phyloP scores from a whole-genome alignment of 53 echinoderm and acorn worm genomes.

The Luidia sarsii region DNA sequence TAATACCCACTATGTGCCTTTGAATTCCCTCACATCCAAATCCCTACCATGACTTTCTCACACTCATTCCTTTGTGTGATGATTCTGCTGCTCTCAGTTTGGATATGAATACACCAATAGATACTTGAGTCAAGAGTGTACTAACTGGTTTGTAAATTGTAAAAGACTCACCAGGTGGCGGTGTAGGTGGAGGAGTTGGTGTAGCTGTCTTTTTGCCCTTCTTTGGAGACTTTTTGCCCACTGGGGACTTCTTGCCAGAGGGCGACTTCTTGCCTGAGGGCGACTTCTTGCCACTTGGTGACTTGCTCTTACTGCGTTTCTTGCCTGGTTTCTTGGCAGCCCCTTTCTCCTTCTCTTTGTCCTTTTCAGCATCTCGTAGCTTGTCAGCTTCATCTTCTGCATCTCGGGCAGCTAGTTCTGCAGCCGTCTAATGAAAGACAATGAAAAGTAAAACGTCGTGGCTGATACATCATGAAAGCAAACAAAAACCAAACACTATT shows the following conservation, averaged over 20 bases:
- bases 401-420: constrained; percentile 93
- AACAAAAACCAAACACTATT: no score
- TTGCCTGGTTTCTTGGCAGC: constrained; percentile 71
- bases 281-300: constrained; percentile 68
- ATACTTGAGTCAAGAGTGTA: no score
- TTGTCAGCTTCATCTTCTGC: constrained; percentile 85
- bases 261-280: constrained; percentile 59
- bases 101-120: no score
- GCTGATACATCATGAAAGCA: not conserved
- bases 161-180: constrained; percentile 78
- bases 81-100: no score
- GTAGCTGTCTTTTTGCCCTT: constrained; percentile 98
- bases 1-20: no score
- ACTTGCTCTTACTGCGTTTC: constrained; percentile 89
- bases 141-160: no score
- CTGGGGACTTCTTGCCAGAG: constrained; percentile 89
- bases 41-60: no score
- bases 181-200: constrained; percentile 96
- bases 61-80: no score
- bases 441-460: no score
- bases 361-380: constrained; percentile 72
- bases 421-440: constrained; percentile 77
- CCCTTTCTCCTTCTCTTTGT: constrained; percentile 79
- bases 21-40: no score
- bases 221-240: constrained; percentile 94